Base-by-base conservation (phyloP, 2,797 vertebrate species). In the Hipposideros larvatus region DNA sequence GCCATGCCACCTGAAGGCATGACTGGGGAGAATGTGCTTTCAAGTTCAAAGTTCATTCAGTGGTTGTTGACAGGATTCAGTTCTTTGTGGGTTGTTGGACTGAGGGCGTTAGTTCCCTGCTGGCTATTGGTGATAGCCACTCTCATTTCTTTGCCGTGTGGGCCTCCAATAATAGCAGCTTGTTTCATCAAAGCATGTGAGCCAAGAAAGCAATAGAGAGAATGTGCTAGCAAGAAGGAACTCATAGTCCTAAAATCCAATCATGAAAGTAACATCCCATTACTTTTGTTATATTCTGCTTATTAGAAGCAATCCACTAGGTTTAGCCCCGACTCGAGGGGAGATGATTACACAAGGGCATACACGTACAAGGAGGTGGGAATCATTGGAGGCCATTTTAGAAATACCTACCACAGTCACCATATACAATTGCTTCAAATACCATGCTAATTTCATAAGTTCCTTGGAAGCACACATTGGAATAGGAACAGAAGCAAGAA, bases 141-240 rank as follows among this genome's bases (percentile, higher is more conserved):
- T 41, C 57, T 79, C 46, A 22, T 68, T 80, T 74, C 66, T 89
- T 53, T 55, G 51, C 24, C 65, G 26, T 65, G 18, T 24, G 57
- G 41, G 48, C 51, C 80, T 73, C 57, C 55, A 65, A 41, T 57
- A n/a, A 57, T 10, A 75, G 53, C 51, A 68, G 43, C 82, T 73
- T 86, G 31, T 78, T 93, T 93, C 43, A 79, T 90, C 43, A 61
- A n/a, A 90, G 51, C 43, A 53, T 4, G 34, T 71, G 31, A 93
- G 51, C 75, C 82, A 61, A 70, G 75, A 63, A 61, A 57, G 61
- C 43, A 55, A 41, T 8, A 82, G 31, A 31, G 28, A 94, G 75
- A 92, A 11, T 71, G 18, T 14, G 55, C 63, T 7, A 78, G 73
- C 63, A 66, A 89, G 28, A 66, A 11, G 10, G 51, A 87, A 77